Evolutionary conservation across 2,113 vertebrate genomes (phyloP), one percentile per base, ranked within the genome.

Genomic region (Cyphomyrus discorhynchus): DNA sequence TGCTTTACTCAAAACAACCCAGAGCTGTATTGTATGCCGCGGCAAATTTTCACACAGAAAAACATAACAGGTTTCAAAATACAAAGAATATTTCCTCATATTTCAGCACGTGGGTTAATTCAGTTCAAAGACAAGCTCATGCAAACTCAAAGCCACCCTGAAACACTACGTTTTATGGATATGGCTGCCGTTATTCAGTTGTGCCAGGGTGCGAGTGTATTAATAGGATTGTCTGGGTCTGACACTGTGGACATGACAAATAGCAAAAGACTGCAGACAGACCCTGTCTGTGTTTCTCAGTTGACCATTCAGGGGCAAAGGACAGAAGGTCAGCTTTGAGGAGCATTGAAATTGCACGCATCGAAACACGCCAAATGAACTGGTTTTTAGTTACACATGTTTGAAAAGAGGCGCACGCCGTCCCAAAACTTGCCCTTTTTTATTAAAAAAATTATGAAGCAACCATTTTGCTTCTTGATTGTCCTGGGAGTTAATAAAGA

Each of bases 231-330:
- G 86, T 74, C 50, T 53, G 56, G 77, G 42, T 56, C 77, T 42
- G 11, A 27, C 90, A 35, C 50, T 90, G 90, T 88, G 92, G 93
- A 95, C 91, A 90, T 95, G 94, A 93, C 93, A 91, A 1, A n/a
- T 90, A 89, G 89, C 92, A 93, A 90, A 74, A 42, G 31, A 82
- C 86, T 45, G 77, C 15, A 9, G n/a, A 86, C 86, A 27, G n/a
- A 53, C 56, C 15, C 42, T 35, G 15, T 15, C 58, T 42, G 70
- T 83, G 19, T 50, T 70, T 70, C 74, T 49, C 58, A 17, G 13
- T 24, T 58, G 52, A 27, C 50, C 80, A 17, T 56, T 27, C 3
- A 24, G 85, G 62, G 62, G 62, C 49, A 31, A 58, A 62, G 24
- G 49, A 86, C 84, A 90, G 31, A 13, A 10, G 49, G n/a, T 35